Percentiles rank a stretch among this genome's conserved stretches.
phyloP scores from a whole-genome alignment of 2,888 invertebrate species.

The Cenopis cana region DNA sequence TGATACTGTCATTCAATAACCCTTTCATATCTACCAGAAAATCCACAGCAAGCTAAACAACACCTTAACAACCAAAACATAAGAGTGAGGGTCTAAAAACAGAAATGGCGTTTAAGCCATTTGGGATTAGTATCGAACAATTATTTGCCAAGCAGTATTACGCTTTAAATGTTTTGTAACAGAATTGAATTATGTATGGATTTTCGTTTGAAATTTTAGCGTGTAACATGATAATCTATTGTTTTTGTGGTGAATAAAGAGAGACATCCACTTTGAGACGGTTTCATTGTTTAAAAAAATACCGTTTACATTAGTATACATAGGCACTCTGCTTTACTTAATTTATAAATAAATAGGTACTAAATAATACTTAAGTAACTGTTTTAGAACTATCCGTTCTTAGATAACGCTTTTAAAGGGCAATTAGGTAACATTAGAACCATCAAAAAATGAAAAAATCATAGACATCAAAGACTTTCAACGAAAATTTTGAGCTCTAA shows the following conservation, averaged over 20 bases:
- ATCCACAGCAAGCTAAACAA: conserved; percentile 42
- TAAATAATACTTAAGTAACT: no score
- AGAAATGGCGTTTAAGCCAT: conserved; percentile 47
- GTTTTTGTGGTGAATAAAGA: conserved; percentile 81
- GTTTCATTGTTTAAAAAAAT: conserved; percentile 29
- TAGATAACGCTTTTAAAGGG: no score
- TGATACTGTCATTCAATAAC: conserved; percentile 81
- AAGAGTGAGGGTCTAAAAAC: conserved; percentile 45
- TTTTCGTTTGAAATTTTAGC: conserved; percentile 52
- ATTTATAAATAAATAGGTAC: no score
- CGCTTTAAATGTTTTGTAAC: conserved; percentile 44
- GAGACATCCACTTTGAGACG: conserved; percentile 74
- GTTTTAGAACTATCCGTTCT: no score
- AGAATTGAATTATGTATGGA: conserved; percentile 43
- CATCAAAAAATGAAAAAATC: no score
- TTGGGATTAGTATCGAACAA: conserved; percentile 48
- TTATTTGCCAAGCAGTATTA: conserved; percentile 46
- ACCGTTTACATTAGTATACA: conserved; percentile 1
- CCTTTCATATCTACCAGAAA: conserved; percentile 62
- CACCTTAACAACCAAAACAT: not conserved
- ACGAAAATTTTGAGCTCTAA: no score
- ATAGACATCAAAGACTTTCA: no score
- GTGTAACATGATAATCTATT: conserved; percentile 75
- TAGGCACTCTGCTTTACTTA: no score
- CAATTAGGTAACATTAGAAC: no score